phyloP scores from a whole-genome alignment of 2,888 invertebrate genomes.

The Dexiosoma caninum region DNA sequence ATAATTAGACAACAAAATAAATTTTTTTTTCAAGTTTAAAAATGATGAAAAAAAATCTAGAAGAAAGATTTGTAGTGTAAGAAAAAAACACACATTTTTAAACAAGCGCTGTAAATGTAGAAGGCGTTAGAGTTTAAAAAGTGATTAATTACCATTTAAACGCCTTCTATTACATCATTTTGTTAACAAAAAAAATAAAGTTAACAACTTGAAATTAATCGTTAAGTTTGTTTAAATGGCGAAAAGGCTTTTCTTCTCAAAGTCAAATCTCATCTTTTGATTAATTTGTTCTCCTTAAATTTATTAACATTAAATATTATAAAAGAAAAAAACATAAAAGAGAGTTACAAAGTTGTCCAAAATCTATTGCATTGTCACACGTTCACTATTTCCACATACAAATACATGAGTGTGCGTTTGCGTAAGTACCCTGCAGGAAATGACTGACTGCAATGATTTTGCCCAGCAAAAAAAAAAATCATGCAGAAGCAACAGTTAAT shows the following conservation, averaged over 20 bases:
- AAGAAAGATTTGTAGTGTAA: background rate
- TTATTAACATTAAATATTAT: background rate
- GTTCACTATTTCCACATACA: background rate
- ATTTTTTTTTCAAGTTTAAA: too few relatives aligned
- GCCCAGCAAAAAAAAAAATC: too few relatives aligned
- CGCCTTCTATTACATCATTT: constrained; percentile 15
- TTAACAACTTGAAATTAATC: background rate
- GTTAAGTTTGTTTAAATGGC: background rate
- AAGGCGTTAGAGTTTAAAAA: constrained; percentile 8
- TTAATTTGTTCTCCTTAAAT: background rate
- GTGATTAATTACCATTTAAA: constrained; percentile 33
- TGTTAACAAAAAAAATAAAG: background rate
- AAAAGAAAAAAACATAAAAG: background rate
- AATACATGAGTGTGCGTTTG: too few relatives aligned
- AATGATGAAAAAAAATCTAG: background rate
- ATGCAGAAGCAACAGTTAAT: too few relatives aligned
- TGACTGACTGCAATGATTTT: too few relatives aligned
- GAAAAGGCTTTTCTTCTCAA: background rate
- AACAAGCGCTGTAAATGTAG: background rate
- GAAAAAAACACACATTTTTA: too few relatives aligned
- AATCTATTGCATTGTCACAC: background rate
- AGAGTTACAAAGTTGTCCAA: background rate
- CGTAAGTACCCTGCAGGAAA: too few relatives aligned
- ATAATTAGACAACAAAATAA: constrained; percentile 34
- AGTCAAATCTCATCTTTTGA: background rate